Percentiles rank a stretch among this genome's conserved stretches.
Evolutionary conservation across 2,888 invertebrate species (phyloP).

Genomic region (Campaea margaritaria): DNA sequence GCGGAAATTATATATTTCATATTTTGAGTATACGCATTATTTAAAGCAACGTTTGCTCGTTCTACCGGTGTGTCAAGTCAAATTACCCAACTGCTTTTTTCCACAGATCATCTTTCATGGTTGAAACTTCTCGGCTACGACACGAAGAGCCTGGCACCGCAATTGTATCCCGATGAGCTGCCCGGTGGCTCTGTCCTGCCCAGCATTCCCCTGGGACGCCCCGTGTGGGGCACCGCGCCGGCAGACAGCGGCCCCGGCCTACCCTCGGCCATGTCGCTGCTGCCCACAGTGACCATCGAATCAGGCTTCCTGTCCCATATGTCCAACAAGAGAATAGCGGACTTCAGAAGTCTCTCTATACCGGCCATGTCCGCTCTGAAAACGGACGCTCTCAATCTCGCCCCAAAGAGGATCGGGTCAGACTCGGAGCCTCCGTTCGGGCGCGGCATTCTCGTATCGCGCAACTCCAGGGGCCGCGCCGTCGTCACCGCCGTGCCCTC

Average conservation of each 20-base stretch:
- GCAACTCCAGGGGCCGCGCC: slow-evolving; percentile 91
- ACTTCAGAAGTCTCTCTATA: slow-evolving; percentile 90
- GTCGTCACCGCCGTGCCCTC: slow-evolving; percentile 94
- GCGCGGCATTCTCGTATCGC: slow-evolving; percentile 93
- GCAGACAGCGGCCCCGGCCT: slow-evolving; percentile 82
- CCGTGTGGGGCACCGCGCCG: slow-evolving; percentile 84
- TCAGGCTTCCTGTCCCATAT: slow-evolving; percentile 94
- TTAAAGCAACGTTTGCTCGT: too few relatives aligned
- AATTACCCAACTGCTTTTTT: slow-evolving; percentile 27
- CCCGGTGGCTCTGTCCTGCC: slow-evolving; percentile 89
- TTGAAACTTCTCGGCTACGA: slow-evolving; percentile 93
- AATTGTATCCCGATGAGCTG: slow-evolving; percentile 90
- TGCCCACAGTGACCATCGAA: slow-evolving; percentile 89
- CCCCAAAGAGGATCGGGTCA: slow-evolving; percentile 91
- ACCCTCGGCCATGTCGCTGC: slow-evolving; percentile 87
- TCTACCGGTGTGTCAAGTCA: neutral
- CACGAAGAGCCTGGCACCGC: slow-evolving; percentile 93
- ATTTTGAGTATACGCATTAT: too few relatives aligned
- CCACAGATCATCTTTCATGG: slow-evolving; percentile 94
- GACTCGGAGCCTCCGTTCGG: slow-evolving; percentile 96
- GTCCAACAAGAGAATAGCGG: slow-evolving; percentile 91
- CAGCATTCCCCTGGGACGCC: slow-evolving; percentile 84
- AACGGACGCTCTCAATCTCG: slow-evolving; percentile 90
- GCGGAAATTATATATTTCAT: too few relatives aligned
- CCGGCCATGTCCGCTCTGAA: slow-evolving; percentile 93